Evolutionary conservation across 2,888 invertebrate species (phyloP), one percentile per base, ranked within the genome.

Genomic region (Noctua comes): DNA sequence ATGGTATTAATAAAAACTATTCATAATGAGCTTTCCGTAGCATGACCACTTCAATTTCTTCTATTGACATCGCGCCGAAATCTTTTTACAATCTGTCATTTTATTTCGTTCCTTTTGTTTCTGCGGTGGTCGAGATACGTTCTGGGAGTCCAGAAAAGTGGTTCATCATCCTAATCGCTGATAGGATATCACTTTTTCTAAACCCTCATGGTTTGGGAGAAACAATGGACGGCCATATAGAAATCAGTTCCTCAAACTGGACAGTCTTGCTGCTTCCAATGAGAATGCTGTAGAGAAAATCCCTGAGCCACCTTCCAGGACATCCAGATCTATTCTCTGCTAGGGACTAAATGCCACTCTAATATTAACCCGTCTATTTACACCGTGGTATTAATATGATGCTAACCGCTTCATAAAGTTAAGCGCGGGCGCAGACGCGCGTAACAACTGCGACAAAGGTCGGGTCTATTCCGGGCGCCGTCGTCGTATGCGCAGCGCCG

Each of bases 381-480:
- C 73, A 80, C 74, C n/a, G 74, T 21, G 64, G 72, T 84, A 86
- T 78, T 86, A 75, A 75, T 84, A 83, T 78, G 68, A 77, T 48
- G 68, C 82, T 66, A 66, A 78, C 78, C 71, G 72, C 73, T 84
- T 86, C 68, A 79, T 83, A 76, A 76, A 83, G 51, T 51, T 68
- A 80, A 86, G 76, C 64, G 59, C 84, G 59, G 70, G 68, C 70
- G 68, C 62, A 83, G 80, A 74, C 84, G 84, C 78, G 74, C 48
- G 74, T 84, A 75, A 86, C 84, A 78, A 84, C 76, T 82, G 88
- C 79, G 84, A 84, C 82, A 87, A 87, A 87, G 87, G 87, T 87
- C 87, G 88, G 75, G 80, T 83, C 87, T 87, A 87, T 87, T 87
- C 88, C 87, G 79, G 78, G 87, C 74, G 64, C 13, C 68, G 70